Evolutionary conservation across 2,888 invertebrate genomes (phyloP).

Genomic region (Timema cristinae): DNA sequence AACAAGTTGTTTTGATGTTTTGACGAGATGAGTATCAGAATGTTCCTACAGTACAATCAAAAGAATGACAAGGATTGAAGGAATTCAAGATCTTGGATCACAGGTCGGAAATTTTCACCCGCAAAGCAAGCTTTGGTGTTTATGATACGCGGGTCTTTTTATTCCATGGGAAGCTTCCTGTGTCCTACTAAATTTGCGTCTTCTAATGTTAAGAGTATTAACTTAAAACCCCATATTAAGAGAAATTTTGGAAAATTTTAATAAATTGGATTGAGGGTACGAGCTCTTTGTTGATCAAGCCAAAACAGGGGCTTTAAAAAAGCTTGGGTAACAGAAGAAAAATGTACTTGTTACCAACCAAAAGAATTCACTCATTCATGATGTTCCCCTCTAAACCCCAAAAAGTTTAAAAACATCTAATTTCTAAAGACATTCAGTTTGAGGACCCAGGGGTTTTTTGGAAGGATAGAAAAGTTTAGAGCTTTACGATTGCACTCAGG

Average conservation of each 20-base stretch:
- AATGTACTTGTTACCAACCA: too few species aligned
- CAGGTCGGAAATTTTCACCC: neutral
- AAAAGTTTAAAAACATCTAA: too few species aligned
- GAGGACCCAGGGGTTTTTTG: too few species aligned
- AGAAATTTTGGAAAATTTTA: neutral
- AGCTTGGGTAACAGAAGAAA: neutral
- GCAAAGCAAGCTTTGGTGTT: conserved; percentile 10
- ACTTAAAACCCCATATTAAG: conserved; percentile 1
- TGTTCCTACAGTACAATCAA: neutral
- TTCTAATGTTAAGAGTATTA: conserved; percentile 6
- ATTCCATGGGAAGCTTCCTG: conserved; percentile 15
- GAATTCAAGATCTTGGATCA: neutral
- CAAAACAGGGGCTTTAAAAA: conserved; percentile 4
- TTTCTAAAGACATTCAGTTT: too few species aligned
- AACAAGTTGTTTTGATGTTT: neutral
- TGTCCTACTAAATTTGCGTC: conserved; percentile 14
- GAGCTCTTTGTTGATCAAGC: conserved; percentile 20
- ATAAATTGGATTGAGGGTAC: conserved; percentile 7
- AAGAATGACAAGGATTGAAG: neutral
- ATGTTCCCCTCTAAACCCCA: too few species aligned
- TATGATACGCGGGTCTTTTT: conserved; percentile 16
- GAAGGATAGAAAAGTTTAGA: too few species aligned
- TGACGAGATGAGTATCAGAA: neutral
- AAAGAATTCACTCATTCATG: too few species aligned
- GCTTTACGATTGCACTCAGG: too few species aligned